A percentile compares a stretch with the other conserved stretches of the same genome.
phyloP scores from a whole-genome alignment of 2,113 vertebrate species.

The Argyrosomus japonicus region DNA sequence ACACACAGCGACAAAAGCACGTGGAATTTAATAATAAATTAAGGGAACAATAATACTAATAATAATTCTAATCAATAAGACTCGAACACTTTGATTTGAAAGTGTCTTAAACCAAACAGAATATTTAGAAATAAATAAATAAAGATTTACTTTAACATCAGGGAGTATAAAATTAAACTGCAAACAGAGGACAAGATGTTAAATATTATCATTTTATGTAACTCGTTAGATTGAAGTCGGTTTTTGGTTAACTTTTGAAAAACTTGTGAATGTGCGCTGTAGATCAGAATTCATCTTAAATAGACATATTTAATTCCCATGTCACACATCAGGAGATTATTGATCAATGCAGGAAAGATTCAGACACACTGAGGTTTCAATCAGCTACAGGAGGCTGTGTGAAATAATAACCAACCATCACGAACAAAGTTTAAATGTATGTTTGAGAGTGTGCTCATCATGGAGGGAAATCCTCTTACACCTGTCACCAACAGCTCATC shows the following conservation, averaged over 20 bases:
- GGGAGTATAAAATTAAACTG: no score
- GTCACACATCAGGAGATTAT: not conserved
- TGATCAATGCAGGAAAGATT: not conserved
- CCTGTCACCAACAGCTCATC: not conserved
- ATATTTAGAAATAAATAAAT: not conserved
- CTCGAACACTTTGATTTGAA: not conserved
- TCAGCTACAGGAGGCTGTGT: no score
- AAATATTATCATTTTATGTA: no score
- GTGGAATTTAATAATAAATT: not conserved
- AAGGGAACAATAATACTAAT: not conserved
- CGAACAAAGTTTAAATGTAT: not conserved
- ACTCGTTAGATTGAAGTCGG: not conserved
- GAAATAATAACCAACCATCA: not conserved
- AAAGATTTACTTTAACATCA: not conserved
- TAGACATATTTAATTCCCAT: no score
- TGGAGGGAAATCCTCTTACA: no score
- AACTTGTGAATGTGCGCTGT: not conserved
- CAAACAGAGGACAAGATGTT: not conserved
- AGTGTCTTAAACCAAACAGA: not conserved
- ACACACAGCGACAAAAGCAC: not conserved
- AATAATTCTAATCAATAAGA: not conserved
- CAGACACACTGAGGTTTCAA: not conserved
- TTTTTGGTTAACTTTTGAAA: not conserved
- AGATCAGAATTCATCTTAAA: not conserved
- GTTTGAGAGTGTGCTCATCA: no score